Evolutionary conservation across 1,140 invertebrate genomes (phyloP), one percentile per base, ranked within the genome.

Genomic region (Mercenaria mercenaria): DNA sequence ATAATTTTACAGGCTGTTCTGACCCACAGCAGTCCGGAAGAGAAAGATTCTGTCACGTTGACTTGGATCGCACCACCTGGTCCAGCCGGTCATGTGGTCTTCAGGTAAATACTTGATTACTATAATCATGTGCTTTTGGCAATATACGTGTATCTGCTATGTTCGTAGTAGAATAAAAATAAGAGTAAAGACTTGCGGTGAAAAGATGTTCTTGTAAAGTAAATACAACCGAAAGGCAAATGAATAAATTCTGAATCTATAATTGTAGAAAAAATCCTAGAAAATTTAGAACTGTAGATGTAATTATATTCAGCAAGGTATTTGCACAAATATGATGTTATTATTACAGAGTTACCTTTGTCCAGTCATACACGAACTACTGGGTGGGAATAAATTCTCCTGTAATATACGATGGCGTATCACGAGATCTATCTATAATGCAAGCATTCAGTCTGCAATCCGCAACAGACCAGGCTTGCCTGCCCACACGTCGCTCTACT

Each of bases 311-410:
- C n/a, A n/a, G n/a, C n/a, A n/a, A n/a, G n/a, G n/a, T n/a, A n/a
- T n/a, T n/a, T n/a, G n/a, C n/a, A n/a, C n/a, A n/a, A n/a, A n/a
- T n/a, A n/a, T n/a, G n/a, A n/a, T n/a, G n/a, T n/a, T n/a, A 56
- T 56, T 23, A 15, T 23, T 56, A 56, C 61, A 89, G 88, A 52
- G 88, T 89, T 37, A 89, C 88, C 4, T 77, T 89, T 29, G 88
- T 89, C 11, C 88, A 89, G 52, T 89, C 88, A n/a, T 89, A 72
- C 52, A 89, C 52, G 15, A 89, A 89, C 37, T 89, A 83, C 50
- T 89, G 88, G 88, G 88, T 89, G 10, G 88, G 77, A 34, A 84
- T 89, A 23, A 89, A 89, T 64, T 89, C 88, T 18, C 88, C 88
- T 13, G 80, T 89, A 26, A 64, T 89, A 37, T 89, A 83, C 50